A percentile compares a stretch with the other conserved stretches of the same genome.
Conservation (phyloP, 2,888 invertebrate genomes). For the Antheraea assamensis region DNA sequence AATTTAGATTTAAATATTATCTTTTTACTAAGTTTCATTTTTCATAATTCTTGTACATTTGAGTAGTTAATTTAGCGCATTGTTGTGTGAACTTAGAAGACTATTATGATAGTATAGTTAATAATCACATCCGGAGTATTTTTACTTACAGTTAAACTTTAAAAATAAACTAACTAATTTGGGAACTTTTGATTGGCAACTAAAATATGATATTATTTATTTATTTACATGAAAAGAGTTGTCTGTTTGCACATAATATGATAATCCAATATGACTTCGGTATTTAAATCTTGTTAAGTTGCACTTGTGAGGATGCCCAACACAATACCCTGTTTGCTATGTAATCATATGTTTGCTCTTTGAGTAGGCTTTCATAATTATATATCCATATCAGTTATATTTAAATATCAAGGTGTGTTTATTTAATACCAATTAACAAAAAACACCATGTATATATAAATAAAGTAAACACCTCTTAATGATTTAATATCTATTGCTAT, state of each 20-base stretch:
- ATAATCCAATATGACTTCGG: slow-evolving; percentile 76
- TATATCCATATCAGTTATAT: background rate
- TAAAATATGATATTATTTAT: slow-evolving; percentile 16
- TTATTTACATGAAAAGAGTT: slow-evolving; percentile 49
- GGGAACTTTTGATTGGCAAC: slow-evolving; percentile 18
- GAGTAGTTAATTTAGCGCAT: background rate
- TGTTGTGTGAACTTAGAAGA: background rate
- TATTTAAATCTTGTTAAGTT: slow-evolving; percentile 76
- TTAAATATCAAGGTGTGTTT: background rate
- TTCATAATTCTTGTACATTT: too few species aligned
- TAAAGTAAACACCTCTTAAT: background rate
- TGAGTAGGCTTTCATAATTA: slow-evolving; percentile 23
- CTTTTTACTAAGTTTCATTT: too few species aligned
- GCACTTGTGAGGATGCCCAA: slow-evolving; percentile 67
- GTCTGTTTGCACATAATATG: slow-evolving; percentile 55
- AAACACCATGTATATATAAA: background rate
- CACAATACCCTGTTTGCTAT: slow-evolving; percentile 67
- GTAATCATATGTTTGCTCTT: slow-evolving; percentile 17
- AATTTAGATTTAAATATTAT: too few species aligned
- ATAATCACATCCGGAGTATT: background rate
- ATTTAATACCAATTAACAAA: background rate
- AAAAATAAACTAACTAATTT: background rate
- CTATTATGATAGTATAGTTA: background rate
- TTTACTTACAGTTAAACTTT: background rate
- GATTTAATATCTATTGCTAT: background rate